Evolutionary conservation across 2,888 invertebrate species (phyloP).

Genomic region (Eurois occulta): DNA sequence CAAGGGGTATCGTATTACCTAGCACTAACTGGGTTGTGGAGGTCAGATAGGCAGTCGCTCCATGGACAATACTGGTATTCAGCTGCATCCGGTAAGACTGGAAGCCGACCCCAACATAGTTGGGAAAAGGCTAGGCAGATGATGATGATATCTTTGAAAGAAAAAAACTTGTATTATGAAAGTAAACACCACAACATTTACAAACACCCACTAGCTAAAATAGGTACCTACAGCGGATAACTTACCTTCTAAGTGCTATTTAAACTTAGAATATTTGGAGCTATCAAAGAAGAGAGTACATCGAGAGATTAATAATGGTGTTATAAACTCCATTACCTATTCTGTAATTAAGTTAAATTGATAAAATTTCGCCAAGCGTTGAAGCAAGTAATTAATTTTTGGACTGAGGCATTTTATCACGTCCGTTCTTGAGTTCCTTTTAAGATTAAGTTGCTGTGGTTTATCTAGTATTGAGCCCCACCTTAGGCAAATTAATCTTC

Average conservation of each 20-base stretch:
- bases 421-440: constrained; percentile 67
- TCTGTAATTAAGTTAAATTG: constrained; percentile 86
- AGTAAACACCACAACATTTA: not conserved
- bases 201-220: constrained; percentile 2
- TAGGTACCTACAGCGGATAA: constrained; percentile 6
- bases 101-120: no score
- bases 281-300: constrained; percentile 72
- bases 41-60: no score
- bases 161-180: not conserved
- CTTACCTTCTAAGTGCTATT: constrained; percentile 49
- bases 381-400: constrained; percentile 81
- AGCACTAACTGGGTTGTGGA: no score
- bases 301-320: constrained; percentile 83
- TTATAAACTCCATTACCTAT: constrained; percentile 84
- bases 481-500: not conserved
- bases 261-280: constrained; percentile 71
- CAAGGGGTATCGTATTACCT: no score
- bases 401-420: constrained; percentile 69
- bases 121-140: no score
- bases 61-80: no score
- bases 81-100: no score
- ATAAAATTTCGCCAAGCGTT: constrained; percentile 82
- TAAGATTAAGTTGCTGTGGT: constrained; percentile 40
- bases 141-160: no score
- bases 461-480: constrained; percentile 33